These are phyloP conservation scores for Boloria selene DNA, from an alignment of 2,888 invertebrate species.

Conservation along the genomic window DNA sequence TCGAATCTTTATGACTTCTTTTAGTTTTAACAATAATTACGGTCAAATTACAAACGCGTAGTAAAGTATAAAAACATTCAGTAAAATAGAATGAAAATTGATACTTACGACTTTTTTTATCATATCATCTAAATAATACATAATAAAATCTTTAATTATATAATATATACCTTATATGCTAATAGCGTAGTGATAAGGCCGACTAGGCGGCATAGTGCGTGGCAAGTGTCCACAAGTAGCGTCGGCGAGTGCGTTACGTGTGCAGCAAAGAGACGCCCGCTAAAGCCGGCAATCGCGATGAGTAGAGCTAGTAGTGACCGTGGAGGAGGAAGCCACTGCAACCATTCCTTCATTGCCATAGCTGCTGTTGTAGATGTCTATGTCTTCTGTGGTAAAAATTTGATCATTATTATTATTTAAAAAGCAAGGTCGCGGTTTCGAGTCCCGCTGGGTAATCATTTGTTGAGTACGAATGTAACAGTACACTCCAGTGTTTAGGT, in stretches of 20 bases:
- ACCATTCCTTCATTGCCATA: constrained; percentile 91
- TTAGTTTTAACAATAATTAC: no score
- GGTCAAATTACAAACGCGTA: no score
- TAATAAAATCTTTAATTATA: neutral
- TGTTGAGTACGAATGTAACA: no score
- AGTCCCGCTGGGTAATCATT: no score
- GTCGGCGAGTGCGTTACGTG: constrained; percentile 96
- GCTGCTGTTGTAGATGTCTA: constrained; percentile 18
- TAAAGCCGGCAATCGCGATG: constrained; percentile 88
- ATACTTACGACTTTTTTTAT: no score
- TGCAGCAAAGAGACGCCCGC: constrained; percentile 91
- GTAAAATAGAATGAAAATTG: no score
- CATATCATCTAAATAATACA: neutral
- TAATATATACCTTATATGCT: constrained; percentile 68
- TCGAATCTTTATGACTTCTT: no score
- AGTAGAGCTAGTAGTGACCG: constrained; percentile 88
- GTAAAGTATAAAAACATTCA: no score
- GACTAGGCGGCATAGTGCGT: constrained; percentile 96
- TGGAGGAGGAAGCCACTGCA: constrained; percentile 87
- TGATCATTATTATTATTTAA: neutral
- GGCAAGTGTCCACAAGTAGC: constrained; percentile 95
- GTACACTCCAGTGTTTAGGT: no score
- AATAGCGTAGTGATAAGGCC: constrained; percentile 84
- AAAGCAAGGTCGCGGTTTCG: no score
- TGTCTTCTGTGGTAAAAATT: constrained; percentile 4